phyloP scores from a whole-genome alignment of 2,888 invertebrate species.

The Ctena decussata region DNA sequence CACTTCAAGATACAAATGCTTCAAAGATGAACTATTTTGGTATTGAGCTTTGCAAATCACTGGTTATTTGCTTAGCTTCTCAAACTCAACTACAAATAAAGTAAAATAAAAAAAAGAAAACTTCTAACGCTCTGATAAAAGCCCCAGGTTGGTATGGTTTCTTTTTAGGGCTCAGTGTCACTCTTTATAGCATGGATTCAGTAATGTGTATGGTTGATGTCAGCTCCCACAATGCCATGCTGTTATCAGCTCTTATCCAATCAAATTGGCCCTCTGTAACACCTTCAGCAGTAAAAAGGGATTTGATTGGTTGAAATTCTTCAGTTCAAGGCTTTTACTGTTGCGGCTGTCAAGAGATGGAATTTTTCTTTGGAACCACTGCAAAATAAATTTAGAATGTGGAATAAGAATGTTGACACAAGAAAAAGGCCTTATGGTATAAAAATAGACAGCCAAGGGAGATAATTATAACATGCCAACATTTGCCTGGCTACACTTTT shows the following conservation, averaged over 20 bases:
- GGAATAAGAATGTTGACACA: no score
- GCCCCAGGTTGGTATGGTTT: not conserved
- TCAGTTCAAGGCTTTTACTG: not conserved
- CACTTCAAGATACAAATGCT: no score
- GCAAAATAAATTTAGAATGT: not conserved
- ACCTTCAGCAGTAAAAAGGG: slow-evolving; percentile 43
- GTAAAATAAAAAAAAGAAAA: no score
- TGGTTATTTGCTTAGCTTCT: no score
- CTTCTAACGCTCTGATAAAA: no score
- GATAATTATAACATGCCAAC: no score
- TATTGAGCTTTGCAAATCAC: no score
- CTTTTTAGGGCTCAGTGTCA: not conserved
- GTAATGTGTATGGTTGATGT: not conserved
- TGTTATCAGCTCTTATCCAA: slow-evolving; percentile 1
- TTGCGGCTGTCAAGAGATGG: slow-evolving; percentile 57
- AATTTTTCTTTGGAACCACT: slow-evolving; percentile 46
- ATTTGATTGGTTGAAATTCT: slow-evolving; percentile 55
- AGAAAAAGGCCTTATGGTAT: no score
- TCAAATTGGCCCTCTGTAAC: slow-evolving; percentile 13
- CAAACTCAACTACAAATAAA: no score
- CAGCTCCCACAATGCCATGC: not conserved
- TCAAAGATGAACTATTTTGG: no score
- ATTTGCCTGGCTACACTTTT: no score
- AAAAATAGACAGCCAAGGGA: no score
- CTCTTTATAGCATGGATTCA: not conserved